Evolutionary conservation across 2,113 vertebrate genomes (phyloP), one percentile per base, ranked within the genome.

Genomic region (Cheilinus undulatus): DNA sequence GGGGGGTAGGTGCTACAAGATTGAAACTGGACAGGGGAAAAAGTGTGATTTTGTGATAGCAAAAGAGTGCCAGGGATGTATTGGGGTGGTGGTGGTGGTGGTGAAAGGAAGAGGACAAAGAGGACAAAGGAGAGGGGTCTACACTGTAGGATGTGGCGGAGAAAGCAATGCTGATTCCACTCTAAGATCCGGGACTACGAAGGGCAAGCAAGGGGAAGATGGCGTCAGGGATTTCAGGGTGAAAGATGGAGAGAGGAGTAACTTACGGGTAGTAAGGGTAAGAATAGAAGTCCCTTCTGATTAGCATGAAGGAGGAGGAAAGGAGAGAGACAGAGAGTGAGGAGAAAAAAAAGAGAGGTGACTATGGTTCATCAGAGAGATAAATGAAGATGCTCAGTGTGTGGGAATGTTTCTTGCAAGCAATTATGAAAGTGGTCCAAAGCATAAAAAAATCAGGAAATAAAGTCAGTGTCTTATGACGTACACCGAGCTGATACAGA

Each of bases 181-280:
- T 58, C 53, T 57, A 60, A 34, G 67, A 84, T 40, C 70, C 78
- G 79, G 58, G 14, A 53, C 76, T 70, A 84, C 67, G 26, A 73
- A 73, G 83, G 64, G 68, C 69, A 84, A 67, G 77, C 56, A 73
- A 79, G 69, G 76, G 73, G 54, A 45, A n/a, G 68, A 68, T 74
- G 76, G 63, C 23, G 20, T 75, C 53, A 75, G 46, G 54, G 54
- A 26, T 30, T 34, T 1, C 20, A 13, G 58, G 61, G 53, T 50
- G 76, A 70, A 61, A 30, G 63, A 66, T 86, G 76, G 73, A 69
- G 71, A 71, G 24, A 85, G 46, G 50, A 67, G 84, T 94, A 76
- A 97, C 97, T 97, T 95, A 98, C 96, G 96, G 96, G 93, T 97
- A 97, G 94, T 96, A 98, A 91, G 96, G 96, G 88, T 98, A 97